Percentiles rank a stretch among this genome's conserved stretches.
These are phyloP conservation scores for Mola mola DNA, from an alignment of 2,113 vertebrate species.

Conservation along the genomic window DNA sequence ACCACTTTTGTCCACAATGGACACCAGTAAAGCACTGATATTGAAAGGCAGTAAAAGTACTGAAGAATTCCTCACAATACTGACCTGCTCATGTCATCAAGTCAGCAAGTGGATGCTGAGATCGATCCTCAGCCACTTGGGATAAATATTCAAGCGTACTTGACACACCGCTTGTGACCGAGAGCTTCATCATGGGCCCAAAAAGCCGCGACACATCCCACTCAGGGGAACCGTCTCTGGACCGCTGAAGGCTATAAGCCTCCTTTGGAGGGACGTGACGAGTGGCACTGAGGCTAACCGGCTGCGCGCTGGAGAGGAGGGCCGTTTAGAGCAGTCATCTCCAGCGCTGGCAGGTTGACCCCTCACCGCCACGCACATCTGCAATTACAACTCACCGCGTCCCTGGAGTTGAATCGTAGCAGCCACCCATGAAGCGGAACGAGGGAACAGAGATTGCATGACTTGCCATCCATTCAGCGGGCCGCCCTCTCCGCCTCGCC, in stretches of 20 bases:
- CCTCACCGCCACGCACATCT: constrained; percentile 37
- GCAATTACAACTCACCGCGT: constrained; percentile 42
- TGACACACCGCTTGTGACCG: constrained; percentile 9
- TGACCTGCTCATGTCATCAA: not conserved
- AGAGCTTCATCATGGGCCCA: constrained; percentile 2
- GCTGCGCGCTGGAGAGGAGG: not conserved
- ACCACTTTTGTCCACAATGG: no score
- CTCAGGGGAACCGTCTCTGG: constrained; percentile 3
- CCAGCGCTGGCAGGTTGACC: constrained; percentile 31
- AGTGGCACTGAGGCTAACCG: constrained; percentile 2
- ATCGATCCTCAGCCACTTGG: not conserved
- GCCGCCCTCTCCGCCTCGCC: constrained; percentile 36
- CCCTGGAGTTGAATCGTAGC: constrained; percentile 41
- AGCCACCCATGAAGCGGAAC: constrained; percentile 56
- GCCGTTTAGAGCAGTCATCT: constrained; percentile 27
- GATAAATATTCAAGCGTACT: no score
- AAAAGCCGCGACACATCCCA: constrained; percentile 13
- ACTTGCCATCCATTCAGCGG: constrained; percentile 63
- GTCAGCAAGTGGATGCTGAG: not conserved
- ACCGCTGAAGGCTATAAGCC: constrained; percentile 10
- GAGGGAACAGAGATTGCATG: constrained; percentile 61
- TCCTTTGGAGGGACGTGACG: constrained; percentile 9
- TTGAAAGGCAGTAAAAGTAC: not conserved
- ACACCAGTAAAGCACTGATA: no score
- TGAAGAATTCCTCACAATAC: not conserved